phyloP scores from a whole-genome alignment of 2,797 vertebrate species.

The Rachycentron canadum region DNA sequence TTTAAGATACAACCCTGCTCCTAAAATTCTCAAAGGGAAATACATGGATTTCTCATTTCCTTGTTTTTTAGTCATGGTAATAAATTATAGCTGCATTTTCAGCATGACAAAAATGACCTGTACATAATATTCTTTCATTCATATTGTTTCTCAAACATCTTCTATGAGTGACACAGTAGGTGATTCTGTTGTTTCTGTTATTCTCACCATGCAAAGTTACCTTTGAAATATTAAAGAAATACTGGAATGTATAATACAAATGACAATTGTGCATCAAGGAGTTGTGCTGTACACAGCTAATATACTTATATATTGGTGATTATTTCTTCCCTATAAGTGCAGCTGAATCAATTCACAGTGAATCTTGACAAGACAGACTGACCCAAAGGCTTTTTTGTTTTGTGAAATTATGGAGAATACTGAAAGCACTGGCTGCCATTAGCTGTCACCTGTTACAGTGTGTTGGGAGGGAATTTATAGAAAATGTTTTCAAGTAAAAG shows the following conservation, averaged over 20 bases:
- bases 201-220: neutral
- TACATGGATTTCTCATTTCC: neutral
- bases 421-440: conserved; percentile 20
- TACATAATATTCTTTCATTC: neutral
- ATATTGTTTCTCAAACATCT: neutral
- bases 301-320: neutral
- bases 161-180: neutral
- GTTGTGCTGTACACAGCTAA: neutral
- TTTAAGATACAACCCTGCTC: neutral
- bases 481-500: conserved; percentile 40
- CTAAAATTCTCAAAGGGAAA: neutral
- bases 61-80: neutral
- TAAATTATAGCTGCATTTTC: neutral
- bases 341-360: neutral
- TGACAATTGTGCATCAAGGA: neutral
- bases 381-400: conserved; percentile 5
- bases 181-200: neutral
- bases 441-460: conserved; percentile 21
- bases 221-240: neutral
- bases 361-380: neutral
- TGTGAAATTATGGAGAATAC: conserved; percentile 31
- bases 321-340: neutral
- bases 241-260: neutral
- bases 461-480: conserved; percentile 20
- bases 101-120: neutral